Evolutionary conservation across 2,888 invertebrate species (phyloP).

Genomic region (Philopedon plagiatum): DNA sequence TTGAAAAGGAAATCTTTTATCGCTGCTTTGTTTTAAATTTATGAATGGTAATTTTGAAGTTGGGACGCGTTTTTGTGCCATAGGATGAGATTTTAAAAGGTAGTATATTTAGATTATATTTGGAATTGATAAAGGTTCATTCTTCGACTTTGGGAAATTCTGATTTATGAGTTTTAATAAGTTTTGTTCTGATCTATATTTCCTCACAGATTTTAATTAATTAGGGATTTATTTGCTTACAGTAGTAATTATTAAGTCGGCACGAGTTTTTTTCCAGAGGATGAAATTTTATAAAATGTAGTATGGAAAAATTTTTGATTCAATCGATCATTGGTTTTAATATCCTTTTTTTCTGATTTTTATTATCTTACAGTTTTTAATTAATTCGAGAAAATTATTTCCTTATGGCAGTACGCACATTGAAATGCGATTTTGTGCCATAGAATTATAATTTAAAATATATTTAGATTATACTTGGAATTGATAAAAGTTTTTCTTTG

Average conservation of each 20-base stretch:
- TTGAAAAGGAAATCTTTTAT: slow-evolving; percentile 50
- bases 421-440: slow-evolving; percentile 4
- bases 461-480: slow-evolving; percentile 6
- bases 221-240: too few relatives aligned
- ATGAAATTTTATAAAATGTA: too few relatives aligned
- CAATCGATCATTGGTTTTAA: too few relatives aligned
- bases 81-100: slow-evolving; percentile 38
- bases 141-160: neutral
- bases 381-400: too few relatives aligned
- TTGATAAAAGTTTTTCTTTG: slow-evolving; percentile 35
- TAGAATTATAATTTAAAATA: slow-evolving; percentile 36
- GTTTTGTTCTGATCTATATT: too few relatives aligned
- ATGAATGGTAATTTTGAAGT: slow-evolving; percentile 42
- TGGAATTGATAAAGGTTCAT: slow-evolving; percentile 35
- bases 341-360: too few relatives aligned
- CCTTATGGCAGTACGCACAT: too few relatives aligned
- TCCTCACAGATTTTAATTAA: too few relatives aligned
- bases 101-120: slow-evolving; percentile 9
- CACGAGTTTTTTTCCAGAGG: too few relatives aligned
- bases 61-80: slow-evolving; percentile 8
- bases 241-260: too few relatives aligned
- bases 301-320: too few relatives aligned
- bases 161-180: neutral
- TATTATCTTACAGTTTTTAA: too few relatives aligned
- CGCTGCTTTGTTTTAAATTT: slow-evolving; percentile 50